Evolutionary conservation across 2,888 invertebrate genomes (phyloP), one percentile per base, ranked within the genome.

Genomic region (Nemotelus nigrinus): DNA sequence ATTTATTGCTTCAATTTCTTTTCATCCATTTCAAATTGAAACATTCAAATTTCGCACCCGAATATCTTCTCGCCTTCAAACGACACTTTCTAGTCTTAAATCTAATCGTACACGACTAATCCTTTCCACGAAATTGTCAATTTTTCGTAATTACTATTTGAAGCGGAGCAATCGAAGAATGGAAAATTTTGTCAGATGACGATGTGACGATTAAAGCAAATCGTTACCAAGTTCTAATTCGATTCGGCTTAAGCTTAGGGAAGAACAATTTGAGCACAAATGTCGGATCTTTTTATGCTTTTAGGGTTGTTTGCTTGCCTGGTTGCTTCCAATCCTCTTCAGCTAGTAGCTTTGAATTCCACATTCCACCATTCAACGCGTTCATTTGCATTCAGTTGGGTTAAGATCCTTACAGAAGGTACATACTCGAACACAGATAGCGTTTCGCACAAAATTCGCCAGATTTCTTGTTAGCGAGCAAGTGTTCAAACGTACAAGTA

Each of bases 311-410:
- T 25, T 25, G 25, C 25, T 25, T 25, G 25, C 25, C 25, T 10
- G 50, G 10, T 50, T 7, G 5, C 50, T 53, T 10, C 44, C 55
- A 43, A 57, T 57, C 8, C 71, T 43, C 43, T n/a, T 44, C 43
- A 10, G 7, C 64, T 64, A 10, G 53, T 71, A 71, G n/a, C 71
- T 55, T 57, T 43, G n/a, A 55, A 71, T 71, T 71, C 57, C 41
- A 43, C 71, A 55, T 70, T 53, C 45, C 39, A 10, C 3, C 53
- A 41, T 53, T 41, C 39, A 7, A 53, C 39, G 25, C n/a, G 57
- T 71, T 55, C 55, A 71, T 71, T 71, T 71, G 71, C 55, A 71
- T 71, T 57, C 47, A 58, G 58, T 47, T 58, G 47, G 58, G 25
- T 72, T 58, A 72, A 72, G 60, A 47, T 47, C 45, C 25, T n/a